Conservation (phyloP, 23 tunicate genomes). For the Trididemnum clinides region DNA sequence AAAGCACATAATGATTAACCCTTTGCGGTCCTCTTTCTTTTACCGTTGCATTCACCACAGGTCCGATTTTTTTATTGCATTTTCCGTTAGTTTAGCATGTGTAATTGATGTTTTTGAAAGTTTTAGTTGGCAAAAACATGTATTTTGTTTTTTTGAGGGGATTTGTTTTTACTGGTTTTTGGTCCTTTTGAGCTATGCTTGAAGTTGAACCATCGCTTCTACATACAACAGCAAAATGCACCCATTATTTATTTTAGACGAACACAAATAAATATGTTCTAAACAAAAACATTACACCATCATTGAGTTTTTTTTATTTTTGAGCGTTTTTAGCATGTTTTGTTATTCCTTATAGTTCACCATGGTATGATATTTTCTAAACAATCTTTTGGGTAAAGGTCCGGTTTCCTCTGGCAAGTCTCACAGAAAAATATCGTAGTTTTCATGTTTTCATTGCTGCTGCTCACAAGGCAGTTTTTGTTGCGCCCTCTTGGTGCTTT, state of each 20-base stretch:
- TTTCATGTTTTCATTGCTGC: too few relatives aligned
- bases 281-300: background rate
- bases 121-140: too few relatives aligned
- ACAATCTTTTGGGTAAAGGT: background rate
- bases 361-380: background rate
- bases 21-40: background rate
- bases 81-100: too few relatives aligned
- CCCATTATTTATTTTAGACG: background rate
- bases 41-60: background rate
- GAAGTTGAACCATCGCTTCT: too few relatives aligned
- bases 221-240: background rate
- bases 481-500: background rate
- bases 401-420: background rate
- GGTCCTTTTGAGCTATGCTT: too few relatives aligned
- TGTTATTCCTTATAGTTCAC: too few relatives aligned
- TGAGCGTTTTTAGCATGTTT: too few relatives aligned
- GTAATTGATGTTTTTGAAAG: too few relatives aligned
- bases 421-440: too few relatives aligned
- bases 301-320: too few relatives aligned
- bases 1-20: too few relatives aligned
- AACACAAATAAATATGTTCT: background rate
- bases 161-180: background rate
- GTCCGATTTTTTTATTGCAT: too few relatives aligned
- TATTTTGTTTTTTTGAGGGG: background rate
- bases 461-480: background rate